Evolutionary conservation across 2,113 vertebrate genomes (phyloP), one percentile per base, ranked within the genome.

Genomic region (Tupaia tana): DNA sequence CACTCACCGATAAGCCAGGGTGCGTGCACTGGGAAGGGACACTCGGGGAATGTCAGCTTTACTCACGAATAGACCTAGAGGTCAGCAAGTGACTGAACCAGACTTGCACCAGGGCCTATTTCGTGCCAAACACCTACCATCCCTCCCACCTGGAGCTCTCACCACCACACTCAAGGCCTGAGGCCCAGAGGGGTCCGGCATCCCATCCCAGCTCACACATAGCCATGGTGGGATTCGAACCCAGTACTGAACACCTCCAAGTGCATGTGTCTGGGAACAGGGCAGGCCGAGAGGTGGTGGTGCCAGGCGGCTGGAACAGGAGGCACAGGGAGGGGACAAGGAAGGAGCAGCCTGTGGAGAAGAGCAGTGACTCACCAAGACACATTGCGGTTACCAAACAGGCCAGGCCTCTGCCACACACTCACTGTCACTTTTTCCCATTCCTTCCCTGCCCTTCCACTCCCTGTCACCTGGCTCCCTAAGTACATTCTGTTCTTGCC

Each of bases 401-500:
- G 77, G 52, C 67, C 25, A 0, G 15, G 61, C 84, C 22, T 5
- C 11, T 82, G 93, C 87, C 91, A 95, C 78, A 56, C 14, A 3
- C 64, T 74, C 1, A 11, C 54, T 43, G 29, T 54, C 52, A 19
- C 78, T 85, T 24, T 52, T 58, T 94, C 58, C 80, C 54, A 22
- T 81, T 58, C 86, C 89, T 90, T 52, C 34, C 86, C 24, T 63
- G 56, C 25, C 94, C 70, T 77, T 96, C 91, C 89, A 31, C 89
- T 91, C 96, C 93, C 89, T 89, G 66, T 61, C 77, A 92, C 31
- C 58, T 20, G 69, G 25, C 54, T 77, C 54, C 61, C 7, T 8
- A 31, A 80, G 93, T 29, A 97, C 97, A 91, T 86, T 83, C 66
- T 97, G 91, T 97, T 94, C 95, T 74, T 24, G 3, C 13, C 24